Percentiles rank a stretch among this genome's conserved stretches.
These are phyloP conservation scores for Cynoglossus semilaevis DNA, from an alignment of 2,113 vertebrate species.

Conservation along the genomic window DNA sequence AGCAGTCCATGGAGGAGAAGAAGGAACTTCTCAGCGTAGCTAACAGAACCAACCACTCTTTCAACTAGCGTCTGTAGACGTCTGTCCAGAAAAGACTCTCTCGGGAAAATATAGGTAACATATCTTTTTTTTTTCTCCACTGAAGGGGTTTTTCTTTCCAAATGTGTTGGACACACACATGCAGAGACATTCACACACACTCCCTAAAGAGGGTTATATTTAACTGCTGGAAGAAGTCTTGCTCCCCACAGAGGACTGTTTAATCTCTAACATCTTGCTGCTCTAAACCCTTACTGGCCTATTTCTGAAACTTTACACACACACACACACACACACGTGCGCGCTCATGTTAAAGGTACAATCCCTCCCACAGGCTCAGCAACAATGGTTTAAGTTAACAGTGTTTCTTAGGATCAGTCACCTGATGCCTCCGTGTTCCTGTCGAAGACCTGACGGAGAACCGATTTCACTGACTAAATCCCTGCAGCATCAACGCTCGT, in stretches of 20 bases:
- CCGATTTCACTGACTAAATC: conserved; percentile 59
- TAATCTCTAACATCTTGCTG: conserved; percentile 72
- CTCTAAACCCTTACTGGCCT: conserved; percentile 73
- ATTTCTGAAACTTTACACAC: conserved; percentile 52
- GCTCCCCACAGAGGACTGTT: conserved; percentile 70
- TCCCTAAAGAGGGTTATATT: conserved; percentile 71
- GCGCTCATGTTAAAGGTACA: conserved; percentile 2
- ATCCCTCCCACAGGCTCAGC: conserved; percentile 6
- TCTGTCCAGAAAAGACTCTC: no score
- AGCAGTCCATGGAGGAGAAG: no score
- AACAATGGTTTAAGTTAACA: conserved; percentile 39
- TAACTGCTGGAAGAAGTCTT: conserved; percentile 66
- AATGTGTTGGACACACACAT: conserved; percentile 2
- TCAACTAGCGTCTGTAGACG: no score
- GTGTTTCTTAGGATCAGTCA: conserved; percentile 45
- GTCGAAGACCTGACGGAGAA: conserved; percentile 49
- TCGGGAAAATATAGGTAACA: no score
- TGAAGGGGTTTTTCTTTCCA: no score
- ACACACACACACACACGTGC: conserved; percentile 19
- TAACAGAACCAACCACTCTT: no score
- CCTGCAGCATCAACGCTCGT: conserved; percentile 48
- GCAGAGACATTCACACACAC: conserved; percentile 23
- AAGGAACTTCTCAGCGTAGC: no score
- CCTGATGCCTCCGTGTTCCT: conserved; percentile 26
- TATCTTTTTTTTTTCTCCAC: no score